Percentiles rank a stretch among this genome's conserved stretches.
Conservation (phyloP, 2,113 vertebrate genomes). For the Sphaerodactylus townsendi region DNA sequence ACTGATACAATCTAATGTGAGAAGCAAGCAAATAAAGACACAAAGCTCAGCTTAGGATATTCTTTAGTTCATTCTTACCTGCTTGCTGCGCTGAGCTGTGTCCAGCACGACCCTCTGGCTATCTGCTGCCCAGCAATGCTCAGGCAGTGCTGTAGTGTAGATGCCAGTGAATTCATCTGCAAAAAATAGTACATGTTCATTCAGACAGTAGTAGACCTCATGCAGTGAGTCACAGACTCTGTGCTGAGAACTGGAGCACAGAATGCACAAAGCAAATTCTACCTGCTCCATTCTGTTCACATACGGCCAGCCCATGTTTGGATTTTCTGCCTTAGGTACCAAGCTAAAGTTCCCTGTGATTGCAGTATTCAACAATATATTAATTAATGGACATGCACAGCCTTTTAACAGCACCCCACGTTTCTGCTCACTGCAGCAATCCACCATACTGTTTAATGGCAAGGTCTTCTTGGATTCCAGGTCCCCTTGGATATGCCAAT, state of each 20-base stretch:
- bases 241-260: neutral
- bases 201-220: neutral
- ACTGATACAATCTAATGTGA: neutral
- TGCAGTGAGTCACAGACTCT: neutral
- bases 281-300: neutral
- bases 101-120: slow-evolving; percentile 84
- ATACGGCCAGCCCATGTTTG: neutral
- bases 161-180: slow-evolving; percentile 88
- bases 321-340: neutral
- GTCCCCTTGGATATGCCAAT: too few relatives aligned
- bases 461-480: neutral
- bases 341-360: neutral
- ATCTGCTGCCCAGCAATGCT: slow-evolving; percentile 89
- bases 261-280: neutral
- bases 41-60: neutral
- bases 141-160: slow-evolving; percentile 79
- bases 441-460: neutral
- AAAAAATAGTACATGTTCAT: neutral
- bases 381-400: neutral
- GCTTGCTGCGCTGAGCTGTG: slow-evolving; percentile 83
- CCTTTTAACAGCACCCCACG: neutral
- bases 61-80: slow-evolving; percentile 67
- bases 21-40: neutral
- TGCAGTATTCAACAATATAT: neutral
- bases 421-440: neutral